Base-by-base conservation (phyloP, 2,797 vertebrate genomes). In the Macropodus opercularis region DNA sequence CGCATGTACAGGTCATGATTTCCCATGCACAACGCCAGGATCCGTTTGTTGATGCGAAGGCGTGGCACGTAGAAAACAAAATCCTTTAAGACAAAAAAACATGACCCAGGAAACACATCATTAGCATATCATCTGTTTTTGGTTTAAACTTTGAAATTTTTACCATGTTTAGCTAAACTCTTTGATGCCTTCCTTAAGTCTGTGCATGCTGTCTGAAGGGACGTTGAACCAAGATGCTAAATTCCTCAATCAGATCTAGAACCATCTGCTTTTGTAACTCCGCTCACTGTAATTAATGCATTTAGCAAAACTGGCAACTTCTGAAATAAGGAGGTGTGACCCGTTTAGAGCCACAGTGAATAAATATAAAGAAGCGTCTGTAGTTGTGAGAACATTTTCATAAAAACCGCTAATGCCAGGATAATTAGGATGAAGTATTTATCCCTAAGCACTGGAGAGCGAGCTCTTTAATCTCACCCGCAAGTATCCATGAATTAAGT, bases 1-100 rank as follows among this genome's bases (percentile, higher is more conserved):
- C 96, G 93, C 97, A 99, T 99, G 89, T 99, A 99, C 63, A 99
- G 92, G 81, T 98, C 97, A 1, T 98, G 97, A 83, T 99, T 98
- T 36, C 97, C 97, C 95, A 99, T 98, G 79, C 97, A 99, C 41
- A 99, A 83, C 0, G 96, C 96, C 90, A 98, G 83, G 80, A 99
- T 96, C 1, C 96, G 93, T 48, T 99, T 99, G 91, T 99, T 99
- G 85, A 99, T 98, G 77, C 96, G 92, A 76, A 99, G 93, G 66
- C 96, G 95, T 15, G 96, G 95, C 3, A 96, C 96, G 23, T 97
- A 98, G 86, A 99, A 99, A 44, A 99, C 94, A 89, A 98, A 98
- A 79, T 98, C 97, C 97, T 99, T 70, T 2, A 74, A 61, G 48
- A 59, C 19, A 80, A 52, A 70, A 54, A 61, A 24, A 63, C 43